Base-by-base conservation (phyloP, 2,797 vertebrate genomes). In the Argyrosomus regius region DNA sequence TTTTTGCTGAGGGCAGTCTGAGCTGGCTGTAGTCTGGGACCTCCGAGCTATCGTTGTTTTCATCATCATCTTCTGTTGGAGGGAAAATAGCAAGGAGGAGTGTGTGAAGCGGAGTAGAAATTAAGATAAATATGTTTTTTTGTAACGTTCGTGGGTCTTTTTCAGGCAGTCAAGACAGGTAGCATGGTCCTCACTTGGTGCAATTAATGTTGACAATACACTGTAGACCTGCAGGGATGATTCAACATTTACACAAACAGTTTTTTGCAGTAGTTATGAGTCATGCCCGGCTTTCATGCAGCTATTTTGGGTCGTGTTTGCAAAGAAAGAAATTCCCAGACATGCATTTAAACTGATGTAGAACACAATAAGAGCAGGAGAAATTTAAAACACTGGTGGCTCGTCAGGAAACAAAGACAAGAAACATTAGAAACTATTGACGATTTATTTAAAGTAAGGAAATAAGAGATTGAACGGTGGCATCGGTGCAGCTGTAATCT, bases 21-120 rank as follows among this genome's bases (percentile, higher is more conserved):
- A 96, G 93, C 41, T 91, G 90, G 12, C 87, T 89, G 60, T 95
- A 96, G 0, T 91, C 91, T 1, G 85, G 83, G 8, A 87, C 87
- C 67, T 79, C 64, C 0, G 72, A 3, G 3, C 52, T 75, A 2
- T 75, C 74, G 11, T 62, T 52, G 60, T 81, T 72, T 43, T 58
- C 70, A 54, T 78, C 57, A 1, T 59, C 31, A 78, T 93, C 95
- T 22, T 93, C 96, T 96, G 78, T 67, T 35, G 35, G 64, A 46
- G 41, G 10, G 52, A 9, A 61, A 24, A 80, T 45, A 66, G 10
- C 4, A 41, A 24, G 7, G 2, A 16, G 31, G 11, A 12, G 20
- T 35, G 16, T 1, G 22, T 1, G 20, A 26, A 12, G 20, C 8
- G 18, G 57, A 10, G n/a, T 1, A 28, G 48, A 72, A 48, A 53